Conservation (phyloP, 1,140 invertebrate genomes). For the Sitophilus oryzae region DNA sequence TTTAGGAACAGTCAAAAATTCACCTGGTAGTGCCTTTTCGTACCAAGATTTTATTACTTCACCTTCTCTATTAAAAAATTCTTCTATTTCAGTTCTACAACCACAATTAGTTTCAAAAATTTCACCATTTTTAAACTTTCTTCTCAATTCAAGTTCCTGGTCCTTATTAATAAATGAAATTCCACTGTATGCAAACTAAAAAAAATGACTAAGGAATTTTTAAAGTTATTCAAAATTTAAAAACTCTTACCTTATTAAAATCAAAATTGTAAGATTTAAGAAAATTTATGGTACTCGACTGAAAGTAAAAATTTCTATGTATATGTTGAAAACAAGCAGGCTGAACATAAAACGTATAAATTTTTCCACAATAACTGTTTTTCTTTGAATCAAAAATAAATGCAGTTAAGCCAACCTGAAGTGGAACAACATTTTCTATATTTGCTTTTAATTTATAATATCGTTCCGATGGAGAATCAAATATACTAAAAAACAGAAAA, state of each 20-base stretch:
- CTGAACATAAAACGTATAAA: constrained; percentile 63
- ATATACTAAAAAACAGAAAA: constrained; percentile 55
- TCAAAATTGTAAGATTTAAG: constrained; percentile 60
- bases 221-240: constrained; percentile 1
- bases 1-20: constrained; percentile 25
- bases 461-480: constrained; percentile 58
- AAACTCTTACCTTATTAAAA: constrained; percentile 63
- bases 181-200: constrained; percentile 61
- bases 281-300: constrained; percentile 59
- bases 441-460: constrained; percentile 55
- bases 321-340: constrained; percentile 55
- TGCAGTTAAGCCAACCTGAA: constrained; percentile 58
- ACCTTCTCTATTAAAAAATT: constrained; percentile 28
- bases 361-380: constrained; percentile 53
- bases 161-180: constrained; percentile 58
- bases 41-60: constrained; percentile 40
- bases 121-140: constrained; percentile 46
- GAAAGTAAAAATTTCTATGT: constrained; percentile 55
- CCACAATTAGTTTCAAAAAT: constrained; percentile 30
- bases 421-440: constrained; percentile 54
- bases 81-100: constrained; percentile 20
- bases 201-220: constrained; percentile 20
- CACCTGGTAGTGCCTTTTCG: constrained; percentile 23
- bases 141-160: constrained; percentile 48
- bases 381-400: constrained; percentile 51